Evolutionary conservation across 2,113 vertebrate species (phyloP).

Genomic region (Perca flavescens): DNA sequence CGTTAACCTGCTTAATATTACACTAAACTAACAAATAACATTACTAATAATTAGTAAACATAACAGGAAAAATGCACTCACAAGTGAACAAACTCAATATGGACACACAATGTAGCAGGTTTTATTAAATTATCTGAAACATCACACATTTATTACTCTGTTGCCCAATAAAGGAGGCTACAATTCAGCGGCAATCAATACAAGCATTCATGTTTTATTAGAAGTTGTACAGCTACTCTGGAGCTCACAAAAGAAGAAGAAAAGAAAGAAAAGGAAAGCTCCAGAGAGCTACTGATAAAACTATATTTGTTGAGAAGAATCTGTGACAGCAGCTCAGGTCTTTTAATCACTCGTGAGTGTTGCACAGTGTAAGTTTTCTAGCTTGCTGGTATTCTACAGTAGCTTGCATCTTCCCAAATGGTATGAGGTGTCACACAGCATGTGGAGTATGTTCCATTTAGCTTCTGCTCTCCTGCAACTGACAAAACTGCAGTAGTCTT

Average conservation of each 20-base stretch:
- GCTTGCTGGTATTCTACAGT: background rate
- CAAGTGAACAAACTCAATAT: background rate
- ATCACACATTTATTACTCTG: background rate
- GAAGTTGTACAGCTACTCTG: slow-evolving; percentile 2
- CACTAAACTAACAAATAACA: too few species aligned
- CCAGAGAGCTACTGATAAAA: background rate
- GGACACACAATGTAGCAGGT: background rate
- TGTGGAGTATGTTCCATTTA: background rate
- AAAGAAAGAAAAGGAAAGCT: background rate
- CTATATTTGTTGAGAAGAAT: background rate
- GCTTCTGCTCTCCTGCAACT: background rate
- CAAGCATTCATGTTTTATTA: slow-evolving; percentile 18
- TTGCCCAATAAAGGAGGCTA: background rate
- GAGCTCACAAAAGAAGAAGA: too few species aligned
- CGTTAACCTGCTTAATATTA: too few species aligned
- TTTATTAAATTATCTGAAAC: slow-evolving; percentile 8
- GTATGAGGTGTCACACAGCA: background rate
- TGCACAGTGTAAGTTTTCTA: background rate
- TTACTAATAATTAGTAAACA: background rate
- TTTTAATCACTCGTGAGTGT: background rate
- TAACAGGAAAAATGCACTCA: background rate
- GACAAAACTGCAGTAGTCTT: background rate
- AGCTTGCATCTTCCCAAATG: background rate
- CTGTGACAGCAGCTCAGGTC: background rate
- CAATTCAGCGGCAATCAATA: slow-evolving; percentile 33